These are phyloP conservation scores for Propithecus coquereli DNA, from an alignment of 2,113 vertebrate species.

Conservation along the genomic window DNA sequence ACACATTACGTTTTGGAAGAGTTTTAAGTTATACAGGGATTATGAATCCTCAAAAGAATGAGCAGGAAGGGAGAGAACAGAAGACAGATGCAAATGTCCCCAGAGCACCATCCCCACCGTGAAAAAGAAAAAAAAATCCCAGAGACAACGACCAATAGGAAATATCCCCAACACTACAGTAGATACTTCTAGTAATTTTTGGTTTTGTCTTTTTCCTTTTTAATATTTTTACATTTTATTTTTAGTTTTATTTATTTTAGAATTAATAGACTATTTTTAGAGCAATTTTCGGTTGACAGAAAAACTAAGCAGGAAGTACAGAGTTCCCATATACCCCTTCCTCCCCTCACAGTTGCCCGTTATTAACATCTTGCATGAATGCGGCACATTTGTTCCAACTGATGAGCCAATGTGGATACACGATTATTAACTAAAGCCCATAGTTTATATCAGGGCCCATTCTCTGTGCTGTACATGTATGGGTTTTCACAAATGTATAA, in stretches of 20 bases:
- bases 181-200: background rate
- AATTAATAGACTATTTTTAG: background rate
- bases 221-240: background rate
- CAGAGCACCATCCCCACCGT: accelerated
- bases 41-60: too few relatives aligned
- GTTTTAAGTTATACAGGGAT: too few relatives aligned
- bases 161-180: background rate
- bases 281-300: background rate
- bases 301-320: conserved; percentile 10
- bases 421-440: background rate
- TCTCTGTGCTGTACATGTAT: background rate
- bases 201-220: background rate
- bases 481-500: background rate
- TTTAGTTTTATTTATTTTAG: background rate
- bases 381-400: background rate
- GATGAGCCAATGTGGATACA: background rate
- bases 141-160: background rate
- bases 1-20: too few relatives aligned
- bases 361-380: background rate
- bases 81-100: background rate
- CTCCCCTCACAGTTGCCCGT: accelerated
- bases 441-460: background rate
- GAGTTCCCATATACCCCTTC: background rate
- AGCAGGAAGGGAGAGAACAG: background rate
- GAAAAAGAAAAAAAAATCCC: background rate